phyloP scores from a whole-genome alignment of 2,797 vertebrate genomes.

The Gadopsis bispinosus region DNA sequence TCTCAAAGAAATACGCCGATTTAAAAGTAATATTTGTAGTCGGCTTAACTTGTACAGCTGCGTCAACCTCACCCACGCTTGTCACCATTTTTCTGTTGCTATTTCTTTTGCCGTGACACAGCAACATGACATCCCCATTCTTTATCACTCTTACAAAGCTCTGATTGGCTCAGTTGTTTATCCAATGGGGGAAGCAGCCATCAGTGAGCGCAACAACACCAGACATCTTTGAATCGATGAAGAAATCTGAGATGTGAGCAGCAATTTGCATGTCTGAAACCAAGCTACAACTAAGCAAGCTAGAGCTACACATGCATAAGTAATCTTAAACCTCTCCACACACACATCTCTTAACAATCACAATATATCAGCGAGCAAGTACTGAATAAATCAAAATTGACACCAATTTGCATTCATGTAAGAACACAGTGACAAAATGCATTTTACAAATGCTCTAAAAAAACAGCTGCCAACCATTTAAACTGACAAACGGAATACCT shows the following conservation, averaged over 20 bases:
- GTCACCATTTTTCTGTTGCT: neutral
- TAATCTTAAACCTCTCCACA: neutral
- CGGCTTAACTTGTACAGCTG: neutral
- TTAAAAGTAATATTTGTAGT: neutral
- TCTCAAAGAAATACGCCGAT: neutral
- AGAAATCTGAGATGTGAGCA: slow-evolving; percentile 7
- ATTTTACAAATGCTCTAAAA: neutral
- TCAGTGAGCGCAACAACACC: neutral
- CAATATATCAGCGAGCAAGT: neutral
- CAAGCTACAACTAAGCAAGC: neutral
- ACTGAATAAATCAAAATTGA: slow-evolving; percentile 3
- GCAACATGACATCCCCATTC: neutral
- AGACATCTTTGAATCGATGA: neutral
- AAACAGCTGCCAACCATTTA: neutral
- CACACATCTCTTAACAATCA: neutral
- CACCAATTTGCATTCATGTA: neutral
- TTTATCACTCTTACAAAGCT: neutral
- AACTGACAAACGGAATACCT: slow-evolving; percentile 1
- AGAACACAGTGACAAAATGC: neutral
- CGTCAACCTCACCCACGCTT: neutral
- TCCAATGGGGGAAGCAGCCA: neutral
- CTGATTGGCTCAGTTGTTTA: slow-evolving; percentile 16
- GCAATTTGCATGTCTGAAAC: neutral
- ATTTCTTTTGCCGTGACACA: neutral
- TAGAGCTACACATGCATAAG: no score